Evolutionary conservation across 92 coral and sea anemone genomes (phyloP), one percentile per base, ranked within the genome.

Genomic region (Anthopleura xanthogrammica): DNA sequence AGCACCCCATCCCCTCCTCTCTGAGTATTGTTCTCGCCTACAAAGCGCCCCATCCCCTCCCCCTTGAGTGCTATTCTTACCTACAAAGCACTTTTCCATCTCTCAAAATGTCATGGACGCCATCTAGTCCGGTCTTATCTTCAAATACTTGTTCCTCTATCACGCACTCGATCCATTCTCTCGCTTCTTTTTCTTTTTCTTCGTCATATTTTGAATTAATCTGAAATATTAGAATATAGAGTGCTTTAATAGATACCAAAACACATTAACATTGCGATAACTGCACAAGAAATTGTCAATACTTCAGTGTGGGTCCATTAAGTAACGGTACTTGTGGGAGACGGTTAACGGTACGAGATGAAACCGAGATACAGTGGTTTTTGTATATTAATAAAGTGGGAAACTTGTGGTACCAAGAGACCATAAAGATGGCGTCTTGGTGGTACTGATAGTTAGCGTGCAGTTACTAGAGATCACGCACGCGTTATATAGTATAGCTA

Each of bases 101-200:
- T 52, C 83, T 85, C 70, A 94, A 85, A 17, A 82, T 82, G 23
- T 88, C 93, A 0, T 92, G 89, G 29, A 94, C 88, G 72, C 78
- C 73, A 8, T 92, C 90, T 50, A 79, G 78, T 11, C 92, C 89
- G 65, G 56, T 12, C 75, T 85, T 79, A 19, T 86, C 92, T 16
- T 86, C 91, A 85, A 92, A 92, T 2, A 92, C 91, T 14, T 17
- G 20, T 60, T 90, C 92, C 2, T 91, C 97, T 68, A 93, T 77
- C 19, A 95, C 98, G 60, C 92, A 91, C 82, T 95, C 97, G 65
- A 95, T 89, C 98, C 98, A 95, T 7, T 83, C 83, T 20, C 88
- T 80, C 54, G 90, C 90, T 24, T 89, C 88, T 42, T 81, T 60
- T 74, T 94, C 98, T 12, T 87, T 79, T 8, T 83, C 86, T 17